Base-by-base conservation (phyloP, 2,113 vertebrate species). In the Clupea harengus region DNA sequence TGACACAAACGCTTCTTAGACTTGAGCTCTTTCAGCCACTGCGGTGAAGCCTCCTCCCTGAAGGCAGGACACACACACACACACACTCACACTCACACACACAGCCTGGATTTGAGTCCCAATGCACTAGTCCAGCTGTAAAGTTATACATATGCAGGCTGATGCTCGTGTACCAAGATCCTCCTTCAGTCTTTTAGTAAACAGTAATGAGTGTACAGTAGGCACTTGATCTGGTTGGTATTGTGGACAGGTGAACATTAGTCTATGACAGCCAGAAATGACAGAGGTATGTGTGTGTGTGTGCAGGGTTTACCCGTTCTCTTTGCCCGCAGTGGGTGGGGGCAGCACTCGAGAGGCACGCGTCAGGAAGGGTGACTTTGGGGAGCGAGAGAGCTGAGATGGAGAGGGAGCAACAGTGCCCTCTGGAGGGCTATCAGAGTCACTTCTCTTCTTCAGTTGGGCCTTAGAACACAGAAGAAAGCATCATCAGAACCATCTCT, bases 1-100 rank as follows among this genome's bases (percentile, higher is more conserved):
- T n/a, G n/a, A n/a, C n/a, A n/a, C n/a, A n/a, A n/a, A n/a, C n/a
- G n/a, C n/a, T n/a, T n/a, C n/a, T n/a, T 99, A 28, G 96, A 96
- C 88, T 97, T 99, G 86, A 99, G 95, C 85, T 99, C 98, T 92
- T 96, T 98, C 88, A 99, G 89, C 98, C 98, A 99, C 93, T 97
- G 95, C 2, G 98, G 98, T 1, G 97, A 97, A 6, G 93, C 91
- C 87, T 96, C 96, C 86, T 96, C 96, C 0, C 95, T 96, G 44
- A 50, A 39, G 39, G 39, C 39, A 39, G 39, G 39, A 84, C n/a
- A n/a, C 52, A 64, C 20, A 81, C 18, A 86, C 3, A 67, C 9
- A 54, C 47, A 57, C 28, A 47, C 13, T 39, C 57, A 81, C 22
- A 80, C 5, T 28, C 47, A 52, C 20, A 49, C 57, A 85, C 52